Evolutionary conservation across 2,888 invertebrate genomes (phyloP), one percentile per base, ranked within the genome.

Genomic region (Caenorhabditis auriculariae): DNA sequence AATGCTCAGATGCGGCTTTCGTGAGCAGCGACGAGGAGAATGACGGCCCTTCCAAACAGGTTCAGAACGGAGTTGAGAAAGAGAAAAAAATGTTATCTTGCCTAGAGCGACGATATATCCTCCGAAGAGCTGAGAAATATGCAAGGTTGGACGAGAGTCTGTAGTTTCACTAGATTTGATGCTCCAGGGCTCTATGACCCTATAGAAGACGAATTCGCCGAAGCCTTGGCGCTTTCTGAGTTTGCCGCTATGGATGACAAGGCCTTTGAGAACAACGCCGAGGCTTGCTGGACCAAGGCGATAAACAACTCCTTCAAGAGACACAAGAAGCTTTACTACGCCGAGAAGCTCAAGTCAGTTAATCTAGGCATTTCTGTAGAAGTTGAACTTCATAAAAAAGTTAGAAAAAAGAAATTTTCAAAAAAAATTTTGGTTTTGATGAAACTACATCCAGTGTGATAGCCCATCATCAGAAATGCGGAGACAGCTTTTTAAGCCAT

Each of bases 251-350:
- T 69, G 62, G 54, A 62, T 43, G 73, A 71, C 24, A 57, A 58
- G n/a, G 71, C 69, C n/a, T 74, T 74, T 45, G 68, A 63, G 42
- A 71, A 69, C 42, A 56, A 62, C 39, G 66, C 66, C 1, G 73
- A 67, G 24, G 69, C 66, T 15, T 69, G 67, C 43, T 77, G 76
- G 76, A 61, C 69, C 6, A 81, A 83, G 43, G 78, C 82, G 35
- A 81, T 84, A 62, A 78, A 82, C 26, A 81, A 88, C 72, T 91
- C 91, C 83, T 95, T 93, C 82, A 84, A 86, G 54, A 87, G 89
- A 63, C 90, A 91, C 82, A 95, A 95, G 82, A 87, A 88, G 66
- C 88, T 91, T 81, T 96, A 95, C 84, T 96, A 96, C 82, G 89
- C 42, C 0, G 69, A 70, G n/a, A 70, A 72, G 45, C 27, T 69